Evolutionary conservation across 2,797 vertebrate genomes (phyloP).

Genomic region (Poecilia velifera): DNA sequence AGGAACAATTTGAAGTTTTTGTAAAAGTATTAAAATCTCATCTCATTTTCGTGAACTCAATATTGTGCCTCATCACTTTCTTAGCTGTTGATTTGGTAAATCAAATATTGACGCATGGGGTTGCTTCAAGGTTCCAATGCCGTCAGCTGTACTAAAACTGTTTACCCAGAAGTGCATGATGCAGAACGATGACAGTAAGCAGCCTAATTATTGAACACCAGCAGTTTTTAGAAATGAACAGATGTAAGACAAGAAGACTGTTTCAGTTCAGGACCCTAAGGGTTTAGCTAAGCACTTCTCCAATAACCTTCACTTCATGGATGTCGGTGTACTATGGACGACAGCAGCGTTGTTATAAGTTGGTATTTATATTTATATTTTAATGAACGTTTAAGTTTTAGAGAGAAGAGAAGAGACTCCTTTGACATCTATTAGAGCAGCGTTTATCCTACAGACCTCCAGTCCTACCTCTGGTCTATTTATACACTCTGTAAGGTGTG

Average conservation of each 20-base stretch:
- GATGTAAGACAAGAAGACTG: slow-evolving; percentile 49
- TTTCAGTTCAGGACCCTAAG: slow-evolving; percentile 44
- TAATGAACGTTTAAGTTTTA: slow-evolving; percentile 18
- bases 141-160: background rate
- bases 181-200: slow-evolving; percentile 27
- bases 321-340: slow-evolving; percentile 56
- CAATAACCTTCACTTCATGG: slow-evolving; percentile 55
- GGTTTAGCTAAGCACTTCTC: slow-evolving; percentile 63
- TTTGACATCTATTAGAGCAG: slow-evolving; percentile 70
- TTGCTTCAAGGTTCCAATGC: background rate
- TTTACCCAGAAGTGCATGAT: slow-evolving; percentile 18
- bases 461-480: slow-evolving; percentile 64
- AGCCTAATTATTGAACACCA: slow-evolving; percentile 36
- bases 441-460: slow-evolving; percentile 60
- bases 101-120: background rate
- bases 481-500: slow-evolving; percentile 44
- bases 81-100: background rate
- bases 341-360: slow-evolving; percentile 23
- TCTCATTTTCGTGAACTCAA: background rate
- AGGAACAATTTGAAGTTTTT: background rate
- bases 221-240: slow-evolving; percentile 53
- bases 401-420: slow-evolving; percentile 34
- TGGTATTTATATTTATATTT: slow-evolving; percentile 22
- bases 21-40: background rate
- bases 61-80: background rate